phyloP scores from a whole-genome alignment of 1,140 invertebrate species.

The Zaprionus inermis region DNA sequence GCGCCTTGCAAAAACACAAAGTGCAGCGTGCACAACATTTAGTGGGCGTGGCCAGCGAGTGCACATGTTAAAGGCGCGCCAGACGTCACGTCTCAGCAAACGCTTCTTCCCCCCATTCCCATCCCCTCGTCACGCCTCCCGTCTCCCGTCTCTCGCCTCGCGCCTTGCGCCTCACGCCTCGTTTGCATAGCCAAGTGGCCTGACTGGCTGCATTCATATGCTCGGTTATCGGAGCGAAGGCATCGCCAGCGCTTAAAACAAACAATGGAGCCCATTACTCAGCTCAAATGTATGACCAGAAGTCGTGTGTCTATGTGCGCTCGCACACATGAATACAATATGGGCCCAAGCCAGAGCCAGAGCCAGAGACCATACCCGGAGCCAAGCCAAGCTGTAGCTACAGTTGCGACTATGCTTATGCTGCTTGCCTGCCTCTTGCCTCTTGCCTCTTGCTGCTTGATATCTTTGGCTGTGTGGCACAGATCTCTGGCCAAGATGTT shows the following conservation, averaged over 20 bases:
- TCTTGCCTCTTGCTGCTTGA: background rate
- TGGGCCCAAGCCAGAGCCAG: background rate
- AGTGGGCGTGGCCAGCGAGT: conserved; percentile 55
- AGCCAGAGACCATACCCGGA: background rate
- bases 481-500: conserved; percentile 54
- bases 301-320: conserved; percentile 38
- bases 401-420: conserved; percentile 8
- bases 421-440: background rate
- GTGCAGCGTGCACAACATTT: conserved; percentile 67
- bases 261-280: conserved; percentile 73
- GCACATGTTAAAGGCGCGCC: conserved; percentile 49
- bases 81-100: conserved; percentile 58
- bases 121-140: conserved; percentile 17
- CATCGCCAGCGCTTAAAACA: conserved; percentile 75
- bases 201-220: conserved; percentile 66
- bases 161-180: conserved; percentile 28
- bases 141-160: conserved; percentile 31
- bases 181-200: conserved; percentile 76
- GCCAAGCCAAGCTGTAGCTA: background rate
- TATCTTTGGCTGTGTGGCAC: conserved; percentile 44
- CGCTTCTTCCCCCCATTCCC: conserved; percentile 27
- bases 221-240: conserved; percentile 71
- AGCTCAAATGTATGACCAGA: conserved; percentile 48
- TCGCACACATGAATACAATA: background rate
- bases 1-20: conserved; percentile 68